Base-by-base conservation (phyloP, 2,888 invertebrate species). In the Trachelus iudaicus region DNA sequence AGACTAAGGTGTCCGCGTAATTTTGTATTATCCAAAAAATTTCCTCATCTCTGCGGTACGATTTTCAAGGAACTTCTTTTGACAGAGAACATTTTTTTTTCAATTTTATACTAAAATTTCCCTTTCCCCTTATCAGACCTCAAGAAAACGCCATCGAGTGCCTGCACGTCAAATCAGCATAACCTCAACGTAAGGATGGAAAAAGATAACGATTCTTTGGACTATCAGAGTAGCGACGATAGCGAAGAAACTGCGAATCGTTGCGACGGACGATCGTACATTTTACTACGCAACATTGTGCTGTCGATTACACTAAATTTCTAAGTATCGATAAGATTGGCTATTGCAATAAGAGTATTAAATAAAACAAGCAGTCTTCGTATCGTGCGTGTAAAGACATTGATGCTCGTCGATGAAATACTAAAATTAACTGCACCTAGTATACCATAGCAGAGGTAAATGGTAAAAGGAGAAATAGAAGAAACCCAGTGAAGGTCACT, bases 21-120 rank as follows among this genome's bases (percentile, higher is more conserved):
- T 23, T 79, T 77, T 1, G 37, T 73, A 34, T 71, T 56, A n/a
- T 82, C 82, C 23, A 76, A 69, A 69, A 79, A 37, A 56, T 82
- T 78, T 73, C 69, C 68, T 11, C 73, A 74, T 13, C 75, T 81
- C 3, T 82, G 81, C 71, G 76, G 82, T 83, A 76, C 73, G 81
- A 79, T 33, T 75, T 30, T 11, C 40, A 68, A 69, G 34, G 74
- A 75, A 37, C 40, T 31, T 31, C 33, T 34, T 69, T 69, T 69
- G 40, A 40, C 40, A 35, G 11, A n/a, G n/a, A 34, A n/a, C 11
- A 33, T 13, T 37, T 31, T 34, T 69, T 77, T 40, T 34, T 23
- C 34, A n/a, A 37, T 23, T 69, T 11, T 12, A 34, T 40, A 1
- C 35, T 35, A 31, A 75, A 75, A 73, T 73, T 73, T 40, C 15